Percentiles rank a stretch among this genome's conserved stretches.
Evolutionary conservation across 2,113 vertebrate genomes (phyloP).

Genomic region (Chionodraco myersi): DNA sequence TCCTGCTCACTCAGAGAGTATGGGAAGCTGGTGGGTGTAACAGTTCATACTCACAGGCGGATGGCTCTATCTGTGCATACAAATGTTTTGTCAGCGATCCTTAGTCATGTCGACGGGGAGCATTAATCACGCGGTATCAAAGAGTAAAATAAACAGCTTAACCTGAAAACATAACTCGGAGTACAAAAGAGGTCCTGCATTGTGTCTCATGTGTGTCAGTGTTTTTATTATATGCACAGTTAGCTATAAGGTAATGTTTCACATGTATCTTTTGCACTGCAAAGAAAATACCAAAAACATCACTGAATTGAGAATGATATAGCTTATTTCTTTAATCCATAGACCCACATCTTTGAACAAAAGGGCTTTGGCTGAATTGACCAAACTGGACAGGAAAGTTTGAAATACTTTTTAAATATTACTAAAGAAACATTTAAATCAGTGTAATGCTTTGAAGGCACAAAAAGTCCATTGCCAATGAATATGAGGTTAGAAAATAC

Average conservation of each 20-base stretch:
- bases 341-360: neutral
- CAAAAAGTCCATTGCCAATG: no score
- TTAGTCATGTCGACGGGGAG: conserved; percentile 59
- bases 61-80: conserved; percentile 48
- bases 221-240: neutral
- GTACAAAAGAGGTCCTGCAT: neutral
- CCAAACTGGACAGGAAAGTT: neutral
- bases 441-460: no score
- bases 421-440: no score
- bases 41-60: conserved; percentile 31
- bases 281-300: neutral
- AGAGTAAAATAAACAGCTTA: conserved; percentile 57
- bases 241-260: neutral
- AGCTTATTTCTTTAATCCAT: no score
- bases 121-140: conserved; percentile 55
- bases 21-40: conserved; percentile 65
- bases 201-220: neutral
- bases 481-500: no score
- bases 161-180: conserved; percentile 25
- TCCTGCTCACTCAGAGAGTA: conserved; percentile 39
- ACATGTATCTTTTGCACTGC: neutral
- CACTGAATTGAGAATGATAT: neutral
- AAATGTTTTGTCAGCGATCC: conserved; percentile 56
- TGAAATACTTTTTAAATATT: neutral
- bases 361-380: neutral